Base-by-base conservation (phyloP, 1,140 invertebrate genomes). In the Telenomus remus region DNA sequence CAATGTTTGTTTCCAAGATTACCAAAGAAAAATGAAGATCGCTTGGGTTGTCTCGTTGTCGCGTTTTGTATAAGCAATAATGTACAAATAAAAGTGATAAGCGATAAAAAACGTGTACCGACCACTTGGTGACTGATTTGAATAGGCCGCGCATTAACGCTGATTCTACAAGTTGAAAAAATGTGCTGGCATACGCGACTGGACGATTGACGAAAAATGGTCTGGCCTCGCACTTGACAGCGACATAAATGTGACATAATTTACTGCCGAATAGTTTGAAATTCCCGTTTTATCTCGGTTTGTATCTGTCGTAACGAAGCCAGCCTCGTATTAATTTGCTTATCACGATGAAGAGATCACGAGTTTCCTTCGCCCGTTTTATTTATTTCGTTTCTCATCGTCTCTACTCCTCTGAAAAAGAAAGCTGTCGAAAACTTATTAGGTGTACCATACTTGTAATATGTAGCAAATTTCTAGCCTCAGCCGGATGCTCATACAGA, bases 241-340 rank as follows among this genome's bases (percentile, higher is more conserved):
- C 70, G 61, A 65, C 70, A 65, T 73, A 74, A 74, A 56, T 74
- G 71, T 66, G 71, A 74, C 63, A 74, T 74, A 74, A 74, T 74
- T 74, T 74, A 74, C 55, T 44, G 70, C 57, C 53, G 47, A 66
- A 76, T 71, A 68, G 61, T 76, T 71, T 71, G 63, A 42, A 78
- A 73, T 73, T 61, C 59, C 61, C 47, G 48, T 64, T 64, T 78
- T 78, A 78, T 78, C 69, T 72, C 49, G 39, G 13, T 44, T 68
- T 72, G 68, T 77, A 77, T 72, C 75, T 77, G 75, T 72, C 74
- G 74, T 71, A 77, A 77, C 74, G 63, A 72, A 72, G 50, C 75
- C 75, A 69, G 59, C 59, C 59, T 69, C 53, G 33, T 72, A 77
- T 77, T 77, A 72, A 77, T 77, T 77, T 73, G 75, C 75, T 77